These are phyloP conservation scores for Tinamus major DNA, from an alignment of 2,797 vertebrate species.

Conservation along the genomic window DNA sequence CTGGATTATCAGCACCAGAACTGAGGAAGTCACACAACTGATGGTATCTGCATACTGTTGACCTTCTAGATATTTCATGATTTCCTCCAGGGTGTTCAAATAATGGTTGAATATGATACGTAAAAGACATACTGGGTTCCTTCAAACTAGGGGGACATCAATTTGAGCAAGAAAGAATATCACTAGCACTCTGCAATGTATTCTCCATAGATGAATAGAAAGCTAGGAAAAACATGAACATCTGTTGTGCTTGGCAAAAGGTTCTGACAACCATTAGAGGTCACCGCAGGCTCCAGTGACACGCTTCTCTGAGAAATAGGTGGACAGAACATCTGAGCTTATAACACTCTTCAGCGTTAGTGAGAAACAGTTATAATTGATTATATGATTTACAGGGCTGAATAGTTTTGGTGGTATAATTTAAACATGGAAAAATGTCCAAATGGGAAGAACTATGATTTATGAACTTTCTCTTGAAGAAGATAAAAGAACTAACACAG, in stretches of 20 bases:
- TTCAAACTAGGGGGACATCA: neutral
- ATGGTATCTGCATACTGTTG: neutral
- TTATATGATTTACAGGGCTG: neutral
- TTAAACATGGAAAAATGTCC: neutral
- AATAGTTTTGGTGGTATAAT: neutral
- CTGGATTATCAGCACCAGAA: neutral
- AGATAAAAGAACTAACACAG: neutral
- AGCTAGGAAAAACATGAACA: neutral
- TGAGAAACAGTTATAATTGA: neutral
- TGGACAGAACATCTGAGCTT: neutral
- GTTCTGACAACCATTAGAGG: neutral
- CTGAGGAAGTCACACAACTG: neutral
- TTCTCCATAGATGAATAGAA: neutral
- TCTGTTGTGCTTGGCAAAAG: neutral
- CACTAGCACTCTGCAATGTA: neutral
- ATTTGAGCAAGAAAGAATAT: neutral
- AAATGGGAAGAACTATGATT: neutral
- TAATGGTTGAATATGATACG: neutral
- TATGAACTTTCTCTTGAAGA: neutral
- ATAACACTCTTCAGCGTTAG: neutral
- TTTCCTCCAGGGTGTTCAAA: neutral
- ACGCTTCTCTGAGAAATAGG: neutral
- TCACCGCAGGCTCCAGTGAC: neutral
- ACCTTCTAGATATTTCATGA: neutral
- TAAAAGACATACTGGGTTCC: neutral